Conservation (phyloP, 2,797 vertebrate genomes). For the Urosaurus nigricauda region DNA sequence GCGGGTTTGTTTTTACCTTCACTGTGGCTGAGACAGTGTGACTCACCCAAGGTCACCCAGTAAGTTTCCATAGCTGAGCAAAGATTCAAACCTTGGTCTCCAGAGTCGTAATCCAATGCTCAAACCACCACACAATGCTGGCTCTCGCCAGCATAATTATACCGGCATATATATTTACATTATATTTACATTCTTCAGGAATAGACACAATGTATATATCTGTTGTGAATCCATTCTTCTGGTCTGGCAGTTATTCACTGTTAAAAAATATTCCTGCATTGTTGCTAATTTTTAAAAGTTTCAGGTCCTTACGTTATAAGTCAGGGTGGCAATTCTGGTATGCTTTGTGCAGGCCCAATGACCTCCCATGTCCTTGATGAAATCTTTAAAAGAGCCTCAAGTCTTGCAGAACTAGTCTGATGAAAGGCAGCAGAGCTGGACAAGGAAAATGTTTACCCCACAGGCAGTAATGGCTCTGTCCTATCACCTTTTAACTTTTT, state of each 20-base stretch:
- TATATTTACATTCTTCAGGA: not conserved
- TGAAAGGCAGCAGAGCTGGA: not conserved
- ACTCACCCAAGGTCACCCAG: no score
- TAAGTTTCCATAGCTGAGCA: no score
- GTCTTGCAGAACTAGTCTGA: conserved; percentile 3
- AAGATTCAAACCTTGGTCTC: no score
- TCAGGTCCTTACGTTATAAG: not conserved
- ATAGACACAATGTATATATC: not conserved
- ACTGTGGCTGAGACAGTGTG: no score
- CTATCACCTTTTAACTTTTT: not conserved
- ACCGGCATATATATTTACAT: no score
- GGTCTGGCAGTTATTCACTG: not conserved
- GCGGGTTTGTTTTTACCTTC: no score
- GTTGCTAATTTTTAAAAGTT: not conserved
- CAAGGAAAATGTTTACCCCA: not conserved
- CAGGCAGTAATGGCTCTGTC: not conserved
- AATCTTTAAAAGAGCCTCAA: not conserved
- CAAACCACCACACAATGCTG: no score
- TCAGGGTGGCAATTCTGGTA: not conserved
- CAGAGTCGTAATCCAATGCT: no score
- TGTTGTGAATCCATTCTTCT: not conserved
- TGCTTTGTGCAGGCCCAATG: not conserved
- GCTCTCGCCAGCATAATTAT: no score
- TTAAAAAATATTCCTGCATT: not conserved
- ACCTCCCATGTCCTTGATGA: not conserved